Conservation (phyloP, 2,797 vertebrate genomes). For the Spondyliosoma cantharus region DNA sequence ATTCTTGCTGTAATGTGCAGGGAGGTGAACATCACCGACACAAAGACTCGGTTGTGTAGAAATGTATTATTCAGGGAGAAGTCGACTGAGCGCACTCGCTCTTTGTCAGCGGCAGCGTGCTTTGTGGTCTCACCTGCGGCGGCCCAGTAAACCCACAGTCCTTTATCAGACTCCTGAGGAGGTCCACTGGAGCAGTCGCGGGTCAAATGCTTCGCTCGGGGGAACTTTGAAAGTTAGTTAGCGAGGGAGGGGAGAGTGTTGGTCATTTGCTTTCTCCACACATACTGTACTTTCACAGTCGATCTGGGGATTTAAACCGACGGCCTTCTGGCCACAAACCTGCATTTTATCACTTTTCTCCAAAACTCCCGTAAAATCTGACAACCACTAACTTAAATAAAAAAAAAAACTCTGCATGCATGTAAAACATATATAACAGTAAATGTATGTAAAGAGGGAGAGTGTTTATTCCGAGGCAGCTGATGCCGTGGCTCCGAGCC, state of each 20-base stretch:
- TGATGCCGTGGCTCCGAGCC: slow-evolving; percentile 5
- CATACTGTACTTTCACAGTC: slow-evolving; percentile 52
- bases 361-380: slow-evolving; percentile 24
- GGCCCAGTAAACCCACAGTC: slow-evolving; percentile 32
- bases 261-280: slow-evolving; percentile 50
- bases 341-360: slow-evolving; percentile 40
- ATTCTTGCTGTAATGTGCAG: not conserved
- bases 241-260: slow-evolving; percentile 17
- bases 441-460: not conserved
- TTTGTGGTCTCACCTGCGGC: slow-evolving; percentile 28
- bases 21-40: slow-evolving; percentile 12
- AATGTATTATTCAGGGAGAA: not conserved
- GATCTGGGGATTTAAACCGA: slow-evolving; percentile 54
- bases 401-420: slow-evolving; percentile 28
- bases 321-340: slow-evolving; percentile 41
- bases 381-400: slow-evolving; percentile 25
- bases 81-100: not conserved
- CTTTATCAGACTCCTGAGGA: slow-evolving; percentile 42
- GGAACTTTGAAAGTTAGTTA: slow-evolving; percentile 57
- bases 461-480: slow-evolving; percentile 44
- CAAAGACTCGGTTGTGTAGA: too few species aligned
- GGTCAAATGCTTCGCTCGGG: slow-evolving; percentile 55
- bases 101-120: slow-evolving; percentile 6
- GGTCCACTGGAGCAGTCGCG: slow-evolving; percentile 32
- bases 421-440: not conserved